Evolutionary conservation across 92 coral and sea anemone species (phyloP).

Genomic region (Blastomussa wellsi): DNA sequence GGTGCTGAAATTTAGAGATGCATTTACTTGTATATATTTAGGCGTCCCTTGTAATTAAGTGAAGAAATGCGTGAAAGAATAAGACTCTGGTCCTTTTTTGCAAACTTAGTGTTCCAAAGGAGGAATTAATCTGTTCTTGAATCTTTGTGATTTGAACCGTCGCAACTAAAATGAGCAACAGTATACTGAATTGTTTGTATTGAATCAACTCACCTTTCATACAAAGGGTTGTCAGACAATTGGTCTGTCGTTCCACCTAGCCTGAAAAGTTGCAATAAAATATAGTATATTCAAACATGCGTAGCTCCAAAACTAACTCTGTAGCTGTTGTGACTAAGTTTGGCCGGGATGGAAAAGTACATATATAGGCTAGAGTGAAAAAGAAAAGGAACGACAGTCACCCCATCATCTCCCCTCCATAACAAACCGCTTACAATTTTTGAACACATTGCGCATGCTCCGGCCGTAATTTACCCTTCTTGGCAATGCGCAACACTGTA

Average conservation of each 20-base stretch:
- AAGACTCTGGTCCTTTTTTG: neutral
- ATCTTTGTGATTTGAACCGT: neutral
- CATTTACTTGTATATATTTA: too few relatives aligned
- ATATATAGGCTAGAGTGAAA: too few relatives aligned
- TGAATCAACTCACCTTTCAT: conserved; percentile 21
- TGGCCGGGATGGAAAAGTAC: too few relatives aligned
- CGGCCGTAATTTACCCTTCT: too few relatives aligned
- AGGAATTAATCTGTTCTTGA: conserved; percentile 30
- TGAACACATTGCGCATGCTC: too few relatives aligned
- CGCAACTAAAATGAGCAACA: neutral
- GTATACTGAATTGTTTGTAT: neutral
- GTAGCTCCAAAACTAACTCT: neutral
- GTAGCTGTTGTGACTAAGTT: too few relatives aligned
- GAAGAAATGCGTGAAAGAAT: too few relatives aligned
- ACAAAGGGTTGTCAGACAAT: conserved; percentile 15
- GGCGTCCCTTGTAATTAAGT: too few relatives aligned
- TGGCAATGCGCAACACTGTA: too few relatives aligned
- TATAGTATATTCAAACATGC: neutral
- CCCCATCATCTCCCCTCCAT: too few relatives aligned
- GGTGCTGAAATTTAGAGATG: too few relatives aligned
- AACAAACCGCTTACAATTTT: too few relatives aligned
- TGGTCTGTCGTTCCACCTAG: neutral
- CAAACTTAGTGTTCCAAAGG: conserved; percentile 5
- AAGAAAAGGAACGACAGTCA: neutral
- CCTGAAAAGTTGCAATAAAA: neutral